A percentile compares a stretch with the other conserved stretches of the same genome.
Evolutionary conservation across 2,888 invertebrate genomes (phyloP).

Genomic region (Apodemia zela): DNA sequence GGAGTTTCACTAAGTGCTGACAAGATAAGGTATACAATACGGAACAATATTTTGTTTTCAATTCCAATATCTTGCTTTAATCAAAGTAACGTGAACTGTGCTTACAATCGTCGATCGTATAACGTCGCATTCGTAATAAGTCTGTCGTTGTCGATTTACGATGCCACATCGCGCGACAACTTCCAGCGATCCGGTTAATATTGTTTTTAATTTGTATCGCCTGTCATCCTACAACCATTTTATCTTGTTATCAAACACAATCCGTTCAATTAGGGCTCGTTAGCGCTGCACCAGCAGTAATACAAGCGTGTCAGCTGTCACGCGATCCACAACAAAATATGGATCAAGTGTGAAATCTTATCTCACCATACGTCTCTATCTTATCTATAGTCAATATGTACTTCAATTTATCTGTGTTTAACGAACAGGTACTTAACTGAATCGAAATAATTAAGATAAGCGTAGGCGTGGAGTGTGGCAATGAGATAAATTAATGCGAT

Average conservation of each 20-base stretch:
- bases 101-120: not conserved
- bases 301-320: conserved; percentile 10
- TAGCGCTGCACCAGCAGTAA: not conserved
- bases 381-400: conserved; percentile 24
- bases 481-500: conserved; percentile 13
- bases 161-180: not conserved
- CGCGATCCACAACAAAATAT: conserved; percentile 6
- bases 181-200: not conserved
- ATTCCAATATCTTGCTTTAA: not conserved
- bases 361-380: conserved; percentile 15
- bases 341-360: not conserved
- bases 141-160: not conserved
- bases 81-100: not conserved
- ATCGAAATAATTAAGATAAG: conserved; percentile 26
- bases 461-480: conserved; percentile 24
- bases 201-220: conserved; percentile 14
- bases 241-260: conserved; percentile 7
- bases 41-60: not conserved
- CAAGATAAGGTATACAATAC: too few relatives aligned
- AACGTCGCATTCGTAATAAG: not conserved
- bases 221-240: not conserved
- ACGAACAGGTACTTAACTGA: conserved; percentile 27
- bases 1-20: too few relatives aligned
- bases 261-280: conserved; percentile 15
- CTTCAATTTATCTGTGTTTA: conserved; percentile 28